Base-by-base conservation (phyloP, 92 coral and sea anemone genomes). In the Anthopleura xanthogrammica region DNA sequence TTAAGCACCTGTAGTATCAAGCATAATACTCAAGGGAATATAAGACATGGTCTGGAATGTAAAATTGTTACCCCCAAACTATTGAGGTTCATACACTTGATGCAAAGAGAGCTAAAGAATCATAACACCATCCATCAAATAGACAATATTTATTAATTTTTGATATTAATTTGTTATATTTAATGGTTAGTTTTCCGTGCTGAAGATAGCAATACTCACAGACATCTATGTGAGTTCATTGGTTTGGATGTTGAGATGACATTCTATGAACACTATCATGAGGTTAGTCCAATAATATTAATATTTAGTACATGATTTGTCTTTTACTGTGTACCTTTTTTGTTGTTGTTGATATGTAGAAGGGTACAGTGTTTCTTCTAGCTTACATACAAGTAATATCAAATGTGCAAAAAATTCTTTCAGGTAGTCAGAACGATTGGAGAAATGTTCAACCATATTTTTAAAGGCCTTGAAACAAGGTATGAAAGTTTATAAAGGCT, bases 181-280 rank as follows among this genome's bases (percentile, higher is more conserved):
- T 60, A 23, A 52, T 52, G 40, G 58, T 24, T 76, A 95, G 98
- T 95, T 52, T 95, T 95, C 77, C 93, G 98, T 85, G 98, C 98
- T 64, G 98, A 95, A 78, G 98, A 95, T 85, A 95, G 98, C 24
- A 95, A 95, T 82, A 95, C 98, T 12, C 98, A 95, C 90, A 85
- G 98, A 64, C 98, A 95, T 74, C 87, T 95, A 70, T 92, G 96
- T 72, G 98, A 95, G 85, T 95, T 95, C 83, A 92, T 95, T 83
- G 98, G 98, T n/a, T 77, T 95, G 83, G 98, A 95, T 74, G 85
- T 95, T 73, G 98, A 95, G 86, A 95, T 95, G 98, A 89, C 95
- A 41, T 95, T 95, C 79, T 88, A 90, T 80, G 98, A 95, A 76
- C 98, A 95, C 80, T 95, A 95, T 78, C 98, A 95, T 77, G 98